Conservation (phyloP, 2,888 invertebrate genomes). For the Eupithecia abbreviata region DNA sequence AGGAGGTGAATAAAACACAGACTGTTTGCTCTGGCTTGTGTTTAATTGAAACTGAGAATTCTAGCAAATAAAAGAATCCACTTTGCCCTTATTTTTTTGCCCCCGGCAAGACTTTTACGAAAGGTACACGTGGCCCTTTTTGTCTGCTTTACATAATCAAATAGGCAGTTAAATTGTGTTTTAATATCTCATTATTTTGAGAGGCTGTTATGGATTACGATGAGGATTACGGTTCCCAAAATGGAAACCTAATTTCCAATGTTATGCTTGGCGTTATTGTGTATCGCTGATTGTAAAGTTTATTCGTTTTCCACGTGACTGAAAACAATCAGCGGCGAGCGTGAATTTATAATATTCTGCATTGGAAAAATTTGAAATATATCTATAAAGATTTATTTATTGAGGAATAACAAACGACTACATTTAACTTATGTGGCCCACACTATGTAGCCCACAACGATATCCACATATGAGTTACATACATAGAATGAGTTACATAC, state of each 20-base stretch:
- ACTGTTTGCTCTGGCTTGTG: constrained; percentile 49
- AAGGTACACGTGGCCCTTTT: constrained; percentile 17
- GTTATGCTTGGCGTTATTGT: not conserved
- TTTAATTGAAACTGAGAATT: constrained; percentile 53
- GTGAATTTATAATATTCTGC: not conserved
- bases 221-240: not conserved
- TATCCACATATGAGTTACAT: no score
- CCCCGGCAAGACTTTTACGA: constrained; percentile 14
- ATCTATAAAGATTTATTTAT: not conserved
- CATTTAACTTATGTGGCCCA: no score
- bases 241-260: not conserved
- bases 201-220: not conserved
- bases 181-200: not conserved
- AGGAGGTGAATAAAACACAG: constrained; percentile 47
- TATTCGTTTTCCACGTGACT: constrained; percentile 20
- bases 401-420: no score
- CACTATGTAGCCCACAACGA: no score
- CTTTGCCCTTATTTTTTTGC: constrained; percentile 16
- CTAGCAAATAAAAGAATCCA: constrained; percentile 49
- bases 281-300: constrained; percentile 2
- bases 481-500: no score
- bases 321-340: constrained; percentile 14
- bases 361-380: not conserved
- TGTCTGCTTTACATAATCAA: not conserved
- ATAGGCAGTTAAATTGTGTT: not conserved